Evolutionary conservation across 2,113 vertebrate genomes (phyloP), one percentile per base, ranked within the genome.

Genomic region (Mionectes macconnelli): DNA sequence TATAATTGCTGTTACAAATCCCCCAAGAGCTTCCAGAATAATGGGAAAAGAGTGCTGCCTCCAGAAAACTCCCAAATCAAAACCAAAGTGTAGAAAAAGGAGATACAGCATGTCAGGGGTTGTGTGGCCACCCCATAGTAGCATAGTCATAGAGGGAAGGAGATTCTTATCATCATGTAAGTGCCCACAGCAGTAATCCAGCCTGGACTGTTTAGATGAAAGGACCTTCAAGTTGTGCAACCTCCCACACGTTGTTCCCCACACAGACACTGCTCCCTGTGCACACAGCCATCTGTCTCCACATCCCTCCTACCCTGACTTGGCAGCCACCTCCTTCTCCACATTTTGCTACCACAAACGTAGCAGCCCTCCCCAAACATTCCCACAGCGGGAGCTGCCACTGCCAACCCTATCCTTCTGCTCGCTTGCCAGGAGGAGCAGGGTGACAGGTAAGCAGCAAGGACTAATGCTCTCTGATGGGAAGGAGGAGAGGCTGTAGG

Each of bases 391-490:
- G 90, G 31, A 83, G 57, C 57, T 52, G 62, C 35, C 0, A 0
- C 37, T 53, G 60, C 78, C 78, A 72, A 12, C 4, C 3, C 18
- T 37, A 3, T 31, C 75, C 23, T 68, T 37, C 62, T 63, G 53
- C 57, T 59, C 3, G 0, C 31, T 66, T 63, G 27, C n/a, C 1
- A 0, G 49, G 49, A 62, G 56, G 14, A 83, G 20, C 5, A 0
- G 20, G 28, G 50, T 31, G 8, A 76, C 62, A 83, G 57, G 28
- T 45, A 49, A 73, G 27, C 44, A 40, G 13, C 9, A n/a, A 7
- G 35, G 15, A 78, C 23, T 35, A 40, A 11, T 1, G 8, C 0
- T 44, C 2, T 31, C 1, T 0, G 4, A 7, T 2, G 19, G 53
- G 24, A 76, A 70, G 47, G 24, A 57, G 55, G 10, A 67, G 25